Conservation (phyloP, 2,888 invertebrate species). For the Opisthograptis luteolata region DNA sequence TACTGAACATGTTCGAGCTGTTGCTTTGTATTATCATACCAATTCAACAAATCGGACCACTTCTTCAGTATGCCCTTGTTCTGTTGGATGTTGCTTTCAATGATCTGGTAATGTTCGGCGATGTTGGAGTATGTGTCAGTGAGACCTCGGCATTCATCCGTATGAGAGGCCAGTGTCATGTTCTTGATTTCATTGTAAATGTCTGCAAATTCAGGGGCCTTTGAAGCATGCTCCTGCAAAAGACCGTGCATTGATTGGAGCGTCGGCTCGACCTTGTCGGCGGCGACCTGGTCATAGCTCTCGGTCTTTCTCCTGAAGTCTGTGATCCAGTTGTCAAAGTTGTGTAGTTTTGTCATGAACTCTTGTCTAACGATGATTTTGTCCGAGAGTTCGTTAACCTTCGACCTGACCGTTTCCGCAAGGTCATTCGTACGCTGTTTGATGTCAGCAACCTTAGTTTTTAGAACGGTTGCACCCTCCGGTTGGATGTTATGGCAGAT, state of each 20-base stretch:
- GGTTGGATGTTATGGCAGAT: constrained; percentile 90
- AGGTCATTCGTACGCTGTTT: constrained; percentile 90
- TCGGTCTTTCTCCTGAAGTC: constrained; percentile 88
- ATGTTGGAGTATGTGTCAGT: constrained; percentile 90
- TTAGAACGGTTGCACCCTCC: constrained; percentile 89
- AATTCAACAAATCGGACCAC: constrained; percentile 92
- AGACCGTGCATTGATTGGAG: constrained; percentile 91
- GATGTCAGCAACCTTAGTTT: constrained; percentile 88
- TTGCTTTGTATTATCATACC: constrained; percentile 91
- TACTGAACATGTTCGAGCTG: constrained; percentile 92
- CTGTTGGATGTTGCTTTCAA: constrained; percentile 89
- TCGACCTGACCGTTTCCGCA: constrained; percentile 89
- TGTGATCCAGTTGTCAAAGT: constrained; percentile 92
- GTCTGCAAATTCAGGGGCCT: constrained; percentile 89
- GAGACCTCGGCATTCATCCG: constrained; percentile 89
- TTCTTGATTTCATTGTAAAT: constrained; percentile 94
- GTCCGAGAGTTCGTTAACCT: constrained; percentile 92
- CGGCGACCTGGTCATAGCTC: constrained; percentile 91
- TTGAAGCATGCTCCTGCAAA: constrained; percentile 93
- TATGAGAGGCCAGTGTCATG: constrained; percentile 87
- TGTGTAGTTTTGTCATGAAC: constrained; percentile 90
- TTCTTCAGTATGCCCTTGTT: constrained; percentile 91
- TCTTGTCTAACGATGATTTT: constrained; percentile 93
- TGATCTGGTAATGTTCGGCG: constrained; percentile 90
- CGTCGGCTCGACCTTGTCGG: constrained; percentile 91